Percentiles rank a stretch among this genome's conserved stretches.
Conservation (phyloP, 2,888 invertebrate species). For the Teinopalpus imperialis region DNA sequence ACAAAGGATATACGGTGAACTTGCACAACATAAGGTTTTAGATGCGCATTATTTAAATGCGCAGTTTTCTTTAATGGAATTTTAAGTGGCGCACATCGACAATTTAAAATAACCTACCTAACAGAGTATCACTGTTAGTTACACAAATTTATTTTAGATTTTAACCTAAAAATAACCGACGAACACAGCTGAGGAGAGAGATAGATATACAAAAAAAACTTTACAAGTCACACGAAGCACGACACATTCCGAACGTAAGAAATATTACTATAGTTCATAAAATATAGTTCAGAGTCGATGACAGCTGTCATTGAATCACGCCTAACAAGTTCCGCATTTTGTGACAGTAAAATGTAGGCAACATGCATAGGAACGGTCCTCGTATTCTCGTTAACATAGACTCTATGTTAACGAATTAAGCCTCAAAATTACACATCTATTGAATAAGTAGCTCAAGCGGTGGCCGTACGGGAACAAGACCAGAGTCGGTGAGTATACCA, state of each 20-base stretch:
- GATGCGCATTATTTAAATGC: slow-evolving; percentile 60
- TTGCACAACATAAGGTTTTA: slow-evolving; percentile 44
- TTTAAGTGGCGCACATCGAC: slow-evolving; percentile 61
- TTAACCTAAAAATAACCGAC: slow-evolving; percentile 81
- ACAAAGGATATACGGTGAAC: slow-evolving; percentile 61
- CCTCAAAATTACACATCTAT: too few species aligned
- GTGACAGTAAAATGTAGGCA: too few species aligned
- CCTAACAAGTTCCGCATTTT: too few species aligned
- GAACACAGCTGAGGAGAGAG: slow-evolving; percentile 71
- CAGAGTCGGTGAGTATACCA: too few species aligned
- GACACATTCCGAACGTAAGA: slow-evolving; percentile 1
- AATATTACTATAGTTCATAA: too few species aligned
- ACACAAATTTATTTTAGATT: slow-evolving; percentile 78
- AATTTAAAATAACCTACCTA: slow-evolving; percentile 78
- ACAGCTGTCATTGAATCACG: too few species aligned
- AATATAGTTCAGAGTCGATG: too few species aligned
- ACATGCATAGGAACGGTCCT: too few species aligned
- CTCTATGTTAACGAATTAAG: too few species aligned
- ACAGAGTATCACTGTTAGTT: slow-evolving; percentile 61
- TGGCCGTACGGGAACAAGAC: too few species aligned
- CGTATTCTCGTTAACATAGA: too few species aligned
- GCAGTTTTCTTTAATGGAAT: slow-evolving; percentile 65
- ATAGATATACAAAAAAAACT: slow-evolving; percentile 38
- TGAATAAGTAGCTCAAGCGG: too few species aligned
- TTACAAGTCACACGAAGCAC: slow-evolving; percentile 5